phyloP scores from a whole-genome alignment of 2,113 vertebrate species.

The Rynchops niger region DNA sequence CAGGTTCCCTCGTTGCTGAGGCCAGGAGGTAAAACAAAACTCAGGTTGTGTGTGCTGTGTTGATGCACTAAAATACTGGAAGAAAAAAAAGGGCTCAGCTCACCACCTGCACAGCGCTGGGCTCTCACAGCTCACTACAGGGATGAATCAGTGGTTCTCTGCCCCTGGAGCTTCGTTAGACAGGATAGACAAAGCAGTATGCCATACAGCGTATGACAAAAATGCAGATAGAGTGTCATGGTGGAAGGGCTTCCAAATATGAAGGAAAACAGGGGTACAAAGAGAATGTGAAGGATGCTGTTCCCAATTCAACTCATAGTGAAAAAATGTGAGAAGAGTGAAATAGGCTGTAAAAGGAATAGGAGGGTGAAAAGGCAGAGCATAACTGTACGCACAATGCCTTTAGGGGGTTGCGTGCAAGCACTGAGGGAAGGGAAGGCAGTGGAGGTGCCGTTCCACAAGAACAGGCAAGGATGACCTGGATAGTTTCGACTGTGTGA shows the following conservation, averaged over 20 bases:
- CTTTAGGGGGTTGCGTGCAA: neutral
- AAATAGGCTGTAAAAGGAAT: neutral
- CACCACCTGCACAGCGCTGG: neutral
- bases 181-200: neutral
- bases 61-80: neutral
- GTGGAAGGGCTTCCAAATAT: neutral
- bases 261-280: neutral
- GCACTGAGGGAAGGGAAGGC: neutral
- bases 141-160: neutral
- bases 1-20: neutral
- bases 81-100: neutral
- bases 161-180: neutral
- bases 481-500: neutral
- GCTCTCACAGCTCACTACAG: neutral
- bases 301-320: neutral
- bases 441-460: neutral
- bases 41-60: neutral
- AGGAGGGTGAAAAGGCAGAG: neutral
- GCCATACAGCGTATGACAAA: neutral
- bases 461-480: neutral
- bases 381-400: neutral
- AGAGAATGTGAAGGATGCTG: neutral
- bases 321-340: neutral
- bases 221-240: neutral
- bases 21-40: neutral